Evolutionary conservation across 2,797 vertebrate genomes (phyloP).

Genomic region (Typhlichthys eigenmanni): DNA sequence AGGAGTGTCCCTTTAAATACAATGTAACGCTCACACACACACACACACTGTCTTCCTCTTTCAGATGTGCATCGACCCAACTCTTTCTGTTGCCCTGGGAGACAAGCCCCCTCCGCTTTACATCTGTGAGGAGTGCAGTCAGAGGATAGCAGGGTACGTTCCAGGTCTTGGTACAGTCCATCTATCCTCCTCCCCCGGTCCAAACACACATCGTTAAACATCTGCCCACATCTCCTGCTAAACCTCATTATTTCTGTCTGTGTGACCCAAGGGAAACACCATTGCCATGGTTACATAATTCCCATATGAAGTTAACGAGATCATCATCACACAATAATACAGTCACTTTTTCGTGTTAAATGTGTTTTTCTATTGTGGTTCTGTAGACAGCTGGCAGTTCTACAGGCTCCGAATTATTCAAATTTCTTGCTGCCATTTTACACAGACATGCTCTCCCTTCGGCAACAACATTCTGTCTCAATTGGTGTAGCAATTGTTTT

Average conservation of each 20-base stretch:
- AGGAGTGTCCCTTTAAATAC: no score
- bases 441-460: no score
- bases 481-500: no score
- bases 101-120: slow-evolving; percentile 97
- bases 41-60: slow-evolving; percentile 32
- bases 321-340: slow-evolving; percentile 57
- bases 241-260: slow-evolving; percentile 54
- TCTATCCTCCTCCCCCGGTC: slow-evolving; percentile 15
- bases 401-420: no score
- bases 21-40: not conserved
- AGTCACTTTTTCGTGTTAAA: slow-evolving; percentile 47
- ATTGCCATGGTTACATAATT: slow-evolving; percentile 72
- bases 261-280: slow-evolving; percentile 50
- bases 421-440: no score
- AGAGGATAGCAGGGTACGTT: slow-evolving; percentile 95
- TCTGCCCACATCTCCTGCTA: slow-evolving; percentile 21
- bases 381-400: slow-evolving; percentile 14
- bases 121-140: slow-evolving; percentile 98
- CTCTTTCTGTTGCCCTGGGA: slow-evolving; percentile 94
- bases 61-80: slow-evolving; percentile 99
- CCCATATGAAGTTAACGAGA: slow-evolving; percentile 59
- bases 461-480: no score
- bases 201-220: slow-evolving; percentile 35
- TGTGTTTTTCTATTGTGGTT: slow-evolving; percentile 24
- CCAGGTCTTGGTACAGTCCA: slow-evolving; percentile 33